phyloP scores from a whole-genome alignment of 2,113 vertebrate genomes.

The Columba livia region DNA sequence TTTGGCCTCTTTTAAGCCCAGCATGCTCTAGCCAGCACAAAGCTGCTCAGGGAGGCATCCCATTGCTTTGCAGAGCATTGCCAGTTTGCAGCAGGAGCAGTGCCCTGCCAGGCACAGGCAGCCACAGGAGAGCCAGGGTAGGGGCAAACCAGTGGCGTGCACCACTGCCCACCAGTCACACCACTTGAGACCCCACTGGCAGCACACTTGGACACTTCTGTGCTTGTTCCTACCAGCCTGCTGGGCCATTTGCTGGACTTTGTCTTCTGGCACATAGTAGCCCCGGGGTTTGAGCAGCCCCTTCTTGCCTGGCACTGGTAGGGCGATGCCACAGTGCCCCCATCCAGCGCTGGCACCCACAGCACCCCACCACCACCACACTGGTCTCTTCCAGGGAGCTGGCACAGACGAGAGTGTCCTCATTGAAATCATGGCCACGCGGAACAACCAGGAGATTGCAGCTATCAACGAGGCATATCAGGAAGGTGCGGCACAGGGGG shows the following conservation, averaged over 20 bases:
- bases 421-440: constrained; percentile 92
- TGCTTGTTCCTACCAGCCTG: neutral
- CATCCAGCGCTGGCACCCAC: neutral
- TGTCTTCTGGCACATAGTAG: neutral
- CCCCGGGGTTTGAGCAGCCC: neutral
- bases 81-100: neutral
- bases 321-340: neutral
- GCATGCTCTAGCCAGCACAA: neutral
- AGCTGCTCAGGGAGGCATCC: neutral
- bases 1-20: neutral
- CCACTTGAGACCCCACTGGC: neutral
- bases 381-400: constrained; percentile 78
- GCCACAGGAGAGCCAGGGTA: neutral
- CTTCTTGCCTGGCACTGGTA: neutral
- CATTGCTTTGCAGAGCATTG: neutral
- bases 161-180: neutral
- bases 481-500: constrained; percentile 68
- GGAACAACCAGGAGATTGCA: constrained; percentile 87
- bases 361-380: neutral
- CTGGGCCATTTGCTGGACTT: neutral
- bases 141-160: neutral
- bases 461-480: constrained; percentile 87
- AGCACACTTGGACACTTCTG: fast-evolving
- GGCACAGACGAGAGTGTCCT: constrained; percentile 93
- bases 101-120: neutral